These are phyloP conservation scores for Dryobotodes eremita DNA, from an alignment of 2,888 invertebrate genomes.

Conservation along the genomic window DNA sequence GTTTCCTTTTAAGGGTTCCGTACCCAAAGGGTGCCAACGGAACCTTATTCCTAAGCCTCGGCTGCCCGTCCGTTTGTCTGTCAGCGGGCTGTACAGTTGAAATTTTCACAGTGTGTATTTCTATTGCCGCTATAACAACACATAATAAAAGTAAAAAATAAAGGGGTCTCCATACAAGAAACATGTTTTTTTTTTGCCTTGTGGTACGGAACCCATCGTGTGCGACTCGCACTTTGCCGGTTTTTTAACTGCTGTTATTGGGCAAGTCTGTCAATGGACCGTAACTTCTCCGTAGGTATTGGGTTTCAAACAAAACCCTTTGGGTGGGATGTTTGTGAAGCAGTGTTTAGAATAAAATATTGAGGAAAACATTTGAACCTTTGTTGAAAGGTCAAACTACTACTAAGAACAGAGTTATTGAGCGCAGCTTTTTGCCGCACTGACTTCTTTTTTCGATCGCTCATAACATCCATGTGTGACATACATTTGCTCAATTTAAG, in stretches of 20 bases:
- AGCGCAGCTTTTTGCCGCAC: slow-evolving; percentile 5
- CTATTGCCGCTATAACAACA: no score
- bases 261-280: slow-evolving; percentile 1
- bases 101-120: no score
- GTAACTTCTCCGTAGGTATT: slow-evolving; percentile 30
- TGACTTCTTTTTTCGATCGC: not conserved
- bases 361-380: slow-evolving; percentile 16
- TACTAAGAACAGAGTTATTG: not conserved
- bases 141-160: no score
- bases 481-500: slow-evolving; percentile 16
- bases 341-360: slow-evolving; percentile 26
- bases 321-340: not conserved
- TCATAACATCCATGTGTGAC: not conserved
- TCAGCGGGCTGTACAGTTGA: no score
- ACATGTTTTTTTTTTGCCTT: no score
- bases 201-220: no score
- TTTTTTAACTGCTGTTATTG: slow-evolving; percentile 32
- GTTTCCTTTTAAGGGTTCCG: slow-evolving; percentile 4
- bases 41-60: no score
- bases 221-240: no score
- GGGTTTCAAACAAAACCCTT: slow-evolving; percentile 33
- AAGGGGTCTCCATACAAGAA: no score
- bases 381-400: slow-evolving; percentile 1
- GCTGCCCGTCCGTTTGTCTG: no score
- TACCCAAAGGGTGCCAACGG: no score